phyloP scores from a whole-genome alignment of 1,140 invertebrate genomes.

The Pemphigus obesinymphae region DNA sequence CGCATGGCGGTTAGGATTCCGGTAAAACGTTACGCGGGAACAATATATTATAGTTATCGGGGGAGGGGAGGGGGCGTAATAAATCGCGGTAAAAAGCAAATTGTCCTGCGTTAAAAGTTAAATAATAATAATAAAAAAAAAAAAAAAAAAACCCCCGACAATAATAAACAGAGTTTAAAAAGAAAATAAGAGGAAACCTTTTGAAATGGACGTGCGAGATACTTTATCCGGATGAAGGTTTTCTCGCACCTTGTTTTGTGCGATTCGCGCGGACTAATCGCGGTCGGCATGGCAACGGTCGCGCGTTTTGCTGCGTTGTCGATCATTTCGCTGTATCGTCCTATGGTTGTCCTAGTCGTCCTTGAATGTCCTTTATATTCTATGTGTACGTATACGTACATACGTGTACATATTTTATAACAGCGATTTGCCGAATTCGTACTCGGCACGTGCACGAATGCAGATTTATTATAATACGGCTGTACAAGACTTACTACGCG shows the following conservation, averaged over 20 bases:
- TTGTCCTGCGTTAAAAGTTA: background rate
- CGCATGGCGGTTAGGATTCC: too few relatives aligned
- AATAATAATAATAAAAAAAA: too few relatives aligned
- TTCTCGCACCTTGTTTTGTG: background rate
- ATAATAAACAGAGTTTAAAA: background rate
- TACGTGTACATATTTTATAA: too few relatives aligned
- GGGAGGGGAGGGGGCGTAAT: too few relatives aligned
- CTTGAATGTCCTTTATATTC: background rate
- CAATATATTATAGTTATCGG: background rate
- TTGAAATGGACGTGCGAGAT: background rate
- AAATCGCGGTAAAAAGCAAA: background rate
- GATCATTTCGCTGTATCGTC: constrained; percentile 16
- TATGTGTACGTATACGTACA: background rate
- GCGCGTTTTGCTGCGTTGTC: background rate
- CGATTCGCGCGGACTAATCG: background rate
- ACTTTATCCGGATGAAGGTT: background rate
- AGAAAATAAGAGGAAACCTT: background rate
- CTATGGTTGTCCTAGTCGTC: too few relatives aligned
- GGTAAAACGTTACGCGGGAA: background rate
- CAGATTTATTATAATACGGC: too few relatives aligned
- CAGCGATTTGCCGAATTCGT: too few relatives aligned
- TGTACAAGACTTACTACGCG: too few relatives aligned
- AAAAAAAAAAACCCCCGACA: background rate
- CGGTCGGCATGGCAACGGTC: background rate
- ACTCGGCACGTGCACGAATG: too few relatives aligned